Conservation (phyloP, 2,113 vertebrate species). For the Misgurnus anguillicaudatus region DNA sequence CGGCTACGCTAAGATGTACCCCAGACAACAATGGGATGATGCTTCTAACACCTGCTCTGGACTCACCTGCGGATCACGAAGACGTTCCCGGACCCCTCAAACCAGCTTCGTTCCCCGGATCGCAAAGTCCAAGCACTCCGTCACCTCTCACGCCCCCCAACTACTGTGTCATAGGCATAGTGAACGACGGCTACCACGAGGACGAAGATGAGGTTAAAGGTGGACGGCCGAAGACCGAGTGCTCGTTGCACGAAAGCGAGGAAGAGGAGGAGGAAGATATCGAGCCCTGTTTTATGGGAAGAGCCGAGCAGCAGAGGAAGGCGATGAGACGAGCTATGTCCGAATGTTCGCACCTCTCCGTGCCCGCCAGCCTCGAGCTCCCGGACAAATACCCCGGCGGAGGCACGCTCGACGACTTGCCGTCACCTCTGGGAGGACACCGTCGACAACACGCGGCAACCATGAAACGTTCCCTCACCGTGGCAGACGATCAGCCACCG, state of each 20-base stretch:
- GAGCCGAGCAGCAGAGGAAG: constrained; percentile 84
- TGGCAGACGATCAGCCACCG: constrained; percentile 81
- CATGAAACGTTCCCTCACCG: constrained; percentile 85
- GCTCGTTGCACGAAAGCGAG: constrained; percentile 67
- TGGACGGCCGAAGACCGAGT: constrained; percentile 41
- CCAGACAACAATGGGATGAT: constrained; percentile 66
- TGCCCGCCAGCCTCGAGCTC: constrained; percentile 84
- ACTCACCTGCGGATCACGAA: constrained; percentile 63
- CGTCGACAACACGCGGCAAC: constrained; percentile 68
- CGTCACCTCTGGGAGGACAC: constrained; percentile 64
- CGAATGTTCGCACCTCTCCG: constrained; percentile 89
- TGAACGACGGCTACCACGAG: constrained; percentile 61
- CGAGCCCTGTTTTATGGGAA: constrained; percentile 69
- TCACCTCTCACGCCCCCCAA: constrained; percentile 71
- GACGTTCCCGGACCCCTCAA: constrained; percentile 49
- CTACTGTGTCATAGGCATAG: constrained; percentile 69
- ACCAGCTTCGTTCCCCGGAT: constrained; percentile 66
- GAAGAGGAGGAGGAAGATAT: constrained; percentile 61
- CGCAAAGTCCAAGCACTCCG: constrained; percentile 52
- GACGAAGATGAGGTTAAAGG: constrained; percentile 44
- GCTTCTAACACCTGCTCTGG: constrained; percentile 61
- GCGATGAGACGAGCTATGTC: constrained; percentile 91
- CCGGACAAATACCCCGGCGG: constrained; percentile 86
- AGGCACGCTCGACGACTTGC: constrained; percentile 64
- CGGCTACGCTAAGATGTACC: constrained; percentile 61